These are phyloP conservation scores for Danio choprae DNA, from an alignment of 2,797 vertebrate genomes.

Conservation along the genomic window DNA sequence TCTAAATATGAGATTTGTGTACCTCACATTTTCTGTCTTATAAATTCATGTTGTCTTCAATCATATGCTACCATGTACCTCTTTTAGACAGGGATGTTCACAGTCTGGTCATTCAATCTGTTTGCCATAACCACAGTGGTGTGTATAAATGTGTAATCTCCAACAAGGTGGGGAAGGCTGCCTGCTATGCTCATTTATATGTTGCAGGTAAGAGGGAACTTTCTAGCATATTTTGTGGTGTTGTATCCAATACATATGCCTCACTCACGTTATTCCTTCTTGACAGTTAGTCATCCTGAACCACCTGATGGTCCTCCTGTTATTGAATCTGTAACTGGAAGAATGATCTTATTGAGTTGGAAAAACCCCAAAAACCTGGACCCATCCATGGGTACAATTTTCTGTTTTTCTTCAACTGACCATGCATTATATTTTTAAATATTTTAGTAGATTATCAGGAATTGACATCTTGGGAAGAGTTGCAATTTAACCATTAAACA, in stretches of 20 bases:
- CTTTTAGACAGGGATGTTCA: conserved; percentile 92
- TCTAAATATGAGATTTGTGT: neutral
- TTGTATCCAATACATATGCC: neutral
- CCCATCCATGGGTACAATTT: conserved; percentile 82
- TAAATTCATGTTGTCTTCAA: neutral
- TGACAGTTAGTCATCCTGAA: conserved; percentile 89
- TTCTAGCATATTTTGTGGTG: neutral
- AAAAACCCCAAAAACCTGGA: conserved; percentile 89
- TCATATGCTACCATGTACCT: conserved; percentile 53
- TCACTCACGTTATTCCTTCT: conserved; percentile 8
- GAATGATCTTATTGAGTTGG: conserved; percentile 88
- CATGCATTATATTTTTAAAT: neutral
- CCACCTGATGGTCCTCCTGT: conserved; percentile 88
- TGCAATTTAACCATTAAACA: no score
- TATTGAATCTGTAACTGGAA: conserved; percentile 87
- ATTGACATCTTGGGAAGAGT: no score
- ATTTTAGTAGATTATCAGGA: neutral
- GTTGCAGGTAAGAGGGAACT: conserved; percentile 83
- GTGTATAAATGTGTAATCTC: conserved; percentile 97
- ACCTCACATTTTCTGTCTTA: neutral
- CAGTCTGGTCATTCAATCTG: conserved; percentile 85
- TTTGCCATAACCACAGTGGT: conserved; percentile 87
- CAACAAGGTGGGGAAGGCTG: conserved; percentile 95
- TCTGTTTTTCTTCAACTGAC: neutral
- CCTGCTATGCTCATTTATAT: conserved; percentile 94